phyloP scores from a whole-genome alignment of 2,888 invertebrate genomes.

The Cerastis leucographa region DNA sequence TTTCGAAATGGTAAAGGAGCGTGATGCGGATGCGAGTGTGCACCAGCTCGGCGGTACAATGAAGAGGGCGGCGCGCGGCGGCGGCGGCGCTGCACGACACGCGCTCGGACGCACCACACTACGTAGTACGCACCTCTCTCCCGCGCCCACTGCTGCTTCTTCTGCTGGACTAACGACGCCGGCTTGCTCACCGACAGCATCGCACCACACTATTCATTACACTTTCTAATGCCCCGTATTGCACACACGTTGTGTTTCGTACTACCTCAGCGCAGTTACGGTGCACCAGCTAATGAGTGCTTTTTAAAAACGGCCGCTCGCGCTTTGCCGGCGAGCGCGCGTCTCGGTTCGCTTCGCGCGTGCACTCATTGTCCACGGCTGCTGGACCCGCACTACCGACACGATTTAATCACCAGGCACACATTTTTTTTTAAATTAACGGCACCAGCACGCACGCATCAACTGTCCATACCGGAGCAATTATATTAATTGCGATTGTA shows the following conservation, averaged over 20 bases:
- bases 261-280: conserved; percentile 84
- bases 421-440: conserved; percentile 73
- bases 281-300: conserved; percentile 88
- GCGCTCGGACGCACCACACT: conserved; percentile 64
- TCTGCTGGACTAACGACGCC: conserved; percentile 95
- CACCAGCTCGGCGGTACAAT: conserved; percentile 61
- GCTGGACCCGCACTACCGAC: conserved; percentile 76
- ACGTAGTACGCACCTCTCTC: conserved; percentile 94
- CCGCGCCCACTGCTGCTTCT: conserved; percentile 97
- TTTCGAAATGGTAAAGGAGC: conserved; percentile 73
- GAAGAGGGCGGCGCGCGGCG: conserved; percentile 46
- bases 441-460: conserved; percentile 66
- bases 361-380: conserved; percentile 86
- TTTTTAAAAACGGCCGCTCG: conserved; percentile 86
- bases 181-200: conserved; percentile 89
- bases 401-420: conserved; percentile 73
- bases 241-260: conserved; percentile 85
- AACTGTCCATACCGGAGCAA: conserved; percentile 64
- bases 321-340: conserved; percentile 79
- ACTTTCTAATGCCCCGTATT: conserved; percentile 88
- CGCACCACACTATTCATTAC: conserved; percentile 87
- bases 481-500: conserved; percentile 66
- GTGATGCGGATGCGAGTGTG: conserved; percentile 66
- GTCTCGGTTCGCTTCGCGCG: conserved; percentile 87
- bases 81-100: conserved; percentile 50